Percentiles rank a stretch among this genome's conserved stretches.
Evolutionary conservation across 2,888 invertebrate species (phyloP).

Genomic region (Cylindroiulus punctatus): DNA sequence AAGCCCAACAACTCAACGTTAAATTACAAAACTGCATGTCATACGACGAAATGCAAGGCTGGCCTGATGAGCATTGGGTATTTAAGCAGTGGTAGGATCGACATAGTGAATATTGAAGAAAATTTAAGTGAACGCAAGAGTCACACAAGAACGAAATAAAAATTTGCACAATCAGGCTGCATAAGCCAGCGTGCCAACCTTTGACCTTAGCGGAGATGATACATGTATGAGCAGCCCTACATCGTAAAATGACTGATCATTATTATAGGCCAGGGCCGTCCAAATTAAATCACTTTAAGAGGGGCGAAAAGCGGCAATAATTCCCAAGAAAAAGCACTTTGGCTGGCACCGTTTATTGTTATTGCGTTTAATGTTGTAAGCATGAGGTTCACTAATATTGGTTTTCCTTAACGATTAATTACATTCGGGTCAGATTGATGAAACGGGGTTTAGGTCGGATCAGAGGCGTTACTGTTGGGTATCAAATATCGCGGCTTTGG

Average conservation of each 20-base stretch:
- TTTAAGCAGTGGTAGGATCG: no score
- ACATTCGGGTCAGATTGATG: constrained; percentile 6
- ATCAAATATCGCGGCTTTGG: constrained; percentile 6
- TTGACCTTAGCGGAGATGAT: neutral
- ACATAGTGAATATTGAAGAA: no score
- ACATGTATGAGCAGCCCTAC: neutral
- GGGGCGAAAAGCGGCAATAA: neutral
- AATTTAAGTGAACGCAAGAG: no score
- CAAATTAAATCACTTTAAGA: constrained; percentile 29
- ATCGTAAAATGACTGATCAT: neutral
- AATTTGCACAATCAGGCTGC: neutral
- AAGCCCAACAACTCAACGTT: neutral
- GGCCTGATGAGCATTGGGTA: no score
- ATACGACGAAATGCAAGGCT: no score
- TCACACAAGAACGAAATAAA: neutral
- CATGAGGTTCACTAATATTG: constrained; percentile 8
- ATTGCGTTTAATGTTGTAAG: constrained; percentile 14
- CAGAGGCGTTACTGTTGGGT: neutral
- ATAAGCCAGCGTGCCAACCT: neutral
- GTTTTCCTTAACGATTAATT: constrained; percentile 38
- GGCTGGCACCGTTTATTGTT: constrained; percentile 16
- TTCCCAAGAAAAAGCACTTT: constrained; percentile 17
- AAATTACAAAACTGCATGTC: neutral
- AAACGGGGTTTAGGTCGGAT: neutral
- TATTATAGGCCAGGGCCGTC: constrained; percentile 8